Conservation (phyloP, 2,113 vertebrate species). For the Macaca mulatta region DNA sequence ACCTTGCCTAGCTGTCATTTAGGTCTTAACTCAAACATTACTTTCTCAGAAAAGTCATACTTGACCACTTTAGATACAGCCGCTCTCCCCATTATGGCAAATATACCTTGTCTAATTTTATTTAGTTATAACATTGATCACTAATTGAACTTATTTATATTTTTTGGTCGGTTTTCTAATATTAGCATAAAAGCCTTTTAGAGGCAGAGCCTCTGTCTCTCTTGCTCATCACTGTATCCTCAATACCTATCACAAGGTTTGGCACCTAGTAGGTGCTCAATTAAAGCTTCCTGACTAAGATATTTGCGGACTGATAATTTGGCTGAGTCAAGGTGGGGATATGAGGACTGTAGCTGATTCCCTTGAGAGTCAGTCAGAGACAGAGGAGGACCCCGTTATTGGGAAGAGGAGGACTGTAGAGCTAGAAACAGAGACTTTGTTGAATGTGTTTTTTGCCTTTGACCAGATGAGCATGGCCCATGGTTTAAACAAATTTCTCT, state of each 20-base stretch:
- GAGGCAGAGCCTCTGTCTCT: neutral
- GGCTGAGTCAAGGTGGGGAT: neutral
- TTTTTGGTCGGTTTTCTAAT: neutral
- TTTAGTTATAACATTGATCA: conserved; percentile 22
- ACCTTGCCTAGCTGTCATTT: neutral
- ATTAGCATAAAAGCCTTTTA: neutral
- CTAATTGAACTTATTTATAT: conserved; percentile 1
- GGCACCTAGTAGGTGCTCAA: neutral
- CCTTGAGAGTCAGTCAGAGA: neutral
- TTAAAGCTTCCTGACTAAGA: neutral
- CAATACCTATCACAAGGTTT: neutral
- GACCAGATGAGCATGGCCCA: neutral
- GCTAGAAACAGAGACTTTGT: neutral
- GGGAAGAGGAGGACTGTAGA: neutral
- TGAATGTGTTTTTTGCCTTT: neutral
- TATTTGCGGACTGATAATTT: neutral
- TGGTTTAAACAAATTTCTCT: neutral
- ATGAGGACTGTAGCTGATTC: neutral
- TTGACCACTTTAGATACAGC: neutral
- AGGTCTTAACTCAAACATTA: neutral
- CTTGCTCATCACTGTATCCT: neutral
- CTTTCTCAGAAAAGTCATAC: neutral
- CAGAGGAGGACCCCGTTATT: neutral
- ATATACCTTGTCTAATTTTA: neutral
- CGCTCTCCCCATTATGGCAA: neutral